These are phyloP conservation scores for Naso thynnoides DNA, from an alignment of 2,797 vertebrate species.

Conservation along the genomic window DNA sequence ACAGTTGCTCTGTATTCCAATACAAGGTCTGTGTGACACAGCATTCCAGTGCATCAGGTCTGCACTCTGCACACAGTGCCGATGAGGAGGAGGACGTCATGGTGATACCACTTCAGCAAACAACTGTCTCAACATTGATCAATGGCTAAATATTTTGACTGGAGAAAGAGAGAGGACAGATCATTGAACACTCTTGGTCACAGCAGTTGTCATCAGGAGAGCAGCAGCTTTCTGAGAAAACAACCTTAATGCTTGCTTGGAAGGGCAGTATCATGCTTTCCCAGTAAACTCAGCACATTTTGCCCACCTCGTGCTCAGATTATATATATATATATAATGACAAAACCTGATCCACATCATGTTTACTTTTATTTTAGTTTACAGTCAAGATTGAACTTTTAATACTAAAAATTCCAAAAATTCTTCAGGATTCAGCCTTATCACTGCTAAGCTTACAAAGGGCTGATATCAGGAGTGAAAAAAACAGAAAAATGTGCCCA, in stretches of 20 bases:
- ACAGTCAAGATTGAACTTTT: background rate
- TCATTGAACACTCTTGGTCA: background rate
- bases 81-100: slow-evolving; percentile 10
- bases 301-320: no score
- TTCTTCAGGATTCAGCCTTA: background rate
- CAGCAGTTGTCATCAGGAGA: slow-evolving; percentile 4
- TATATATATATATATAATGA: background rate
- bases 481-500: background rate
- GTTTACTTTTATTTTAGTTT: background rate
- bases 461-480: background rate
- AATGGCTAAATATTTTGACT: background rate
- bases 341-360: background rate
- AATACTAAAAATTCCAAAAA: slow-evolving; percentile 8
- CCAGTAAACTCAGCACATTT: background rate
- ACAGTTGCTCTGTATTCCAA: slow-evolving; percentile 55
- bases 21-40: slow-evolving; percentile 18
- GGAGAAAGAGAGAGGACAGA: background rate
- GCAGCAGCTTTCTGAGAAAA: background rate
- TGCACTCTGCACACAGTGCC: slow-evolving; percentile 7
- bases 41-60: slow-evolving; percentile 32
- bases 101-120: background rate
- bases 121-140: background rate
- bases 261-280: background rate
- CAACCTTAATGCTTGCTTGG: background rate
- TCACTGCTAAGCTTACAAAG: slow-evolving; percentile 7